A percentile compares a stretch with the other conserved stretches of the same genome.
Evolutionary conservation across 2,113 vertebrate species (phyloP).

Genomic region (Strix aluco): DNA sequence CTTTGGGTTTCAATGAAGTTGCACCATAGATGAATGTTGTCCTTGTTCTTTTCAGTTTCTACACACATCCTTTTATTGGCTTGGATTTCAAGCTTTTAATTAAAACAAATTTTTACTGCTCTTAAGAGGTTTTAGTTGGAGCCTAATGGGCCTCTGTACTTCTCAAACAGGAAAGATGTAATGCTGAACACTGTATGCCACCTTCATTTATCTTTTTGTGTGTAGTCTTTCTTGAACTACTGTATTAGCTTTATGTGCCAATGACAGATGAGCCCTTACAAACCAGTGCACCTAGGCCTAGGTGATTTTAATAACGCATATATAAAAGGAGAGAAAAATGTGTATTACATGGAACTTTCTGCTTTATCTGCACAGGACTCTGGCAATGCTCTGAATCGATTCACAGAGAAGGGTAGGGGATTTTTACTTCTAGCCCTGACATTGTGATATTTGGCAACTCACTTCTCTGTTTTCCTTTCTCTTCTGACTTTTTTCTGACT

Average conservation of each 20-base stretch:
- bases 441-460: background rate
- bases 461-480: background rate
- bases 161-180: background rate
- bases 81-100: conserved; percentile 28
- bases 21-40: background rate
- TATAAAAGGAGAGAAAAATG: background rate
- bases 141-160: background rate
- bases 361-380: background rate
- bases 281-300: background rate
- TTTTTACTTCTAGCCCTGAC: background rate
- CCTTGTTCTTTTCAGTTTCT: background rate
- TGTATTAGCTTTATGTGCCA: background rate
- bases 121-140: background rate
- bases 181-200: background rate
- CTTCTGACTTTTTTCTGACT: background rate
- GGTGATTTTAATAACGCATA: background rate
- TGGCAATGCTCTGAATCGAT: background rate
- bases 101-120: background rate
- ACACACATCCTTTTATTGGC: background rate
- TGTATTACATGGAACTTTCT: background rate
- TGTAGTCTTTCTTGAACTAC: background rate
- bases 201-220: background rate
- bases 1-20: background rate
- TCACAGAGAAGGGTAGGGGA: background rate
- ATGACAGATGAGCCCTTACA: background rate